These are phyloP conservation scores for Benitochromis conjunctus DNA, from an alignment of 2,113 vertebrate species.

Conservation along the genomic window DNA sequence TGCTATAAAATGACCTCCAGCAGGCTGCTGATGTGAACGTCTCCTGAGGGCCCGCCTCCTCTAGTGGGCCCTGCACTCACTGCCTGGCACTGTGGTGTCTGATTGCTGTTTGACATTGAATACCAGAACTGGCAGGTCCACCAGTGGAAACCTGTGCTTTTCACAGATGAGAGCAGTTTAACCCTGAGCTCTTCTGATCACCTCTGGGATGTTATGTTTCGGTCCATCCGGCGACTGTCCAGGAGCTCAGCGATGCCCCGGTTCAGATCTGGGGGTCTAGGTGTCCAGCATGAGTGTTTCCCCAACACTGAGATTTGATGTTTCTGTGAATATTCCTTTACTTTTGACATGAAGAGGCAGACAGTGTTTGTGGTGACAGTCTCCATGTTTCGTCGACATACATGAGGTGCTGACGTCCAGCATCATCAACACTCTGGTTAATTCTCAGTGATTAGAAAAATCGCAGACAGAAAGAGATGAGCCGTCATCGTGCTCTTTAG, in stretches of 20 bases:
- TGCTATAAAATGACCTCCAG: no score
- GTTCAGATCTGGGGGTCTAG: neutral
- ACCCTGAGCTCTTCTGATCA: neutral
- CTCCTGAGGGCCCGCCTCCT: no score
- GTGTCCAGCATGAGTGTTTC: neutral
- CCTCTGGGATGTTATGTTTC: neutral
- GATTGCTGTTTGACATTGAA: neutral
- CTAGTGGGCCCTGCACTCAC: neutral
- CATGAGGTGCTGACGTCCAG: neutral
- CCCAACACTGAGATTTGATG: neutral
- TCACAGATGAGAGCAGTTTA: neutral
- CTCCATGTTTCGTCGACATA: no score
- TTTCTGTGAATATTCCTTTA: neutral
- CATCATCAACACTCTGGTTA: neutral
- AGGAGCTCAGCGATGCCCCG: neutral
- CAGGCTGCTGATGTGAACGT: no score
- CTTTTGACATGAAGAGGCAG: fast-evolving
- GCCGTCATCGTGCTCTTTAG: fast-evolving
- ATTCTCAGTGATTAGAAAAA: neutral
- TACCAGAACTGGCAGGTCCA: neutral
- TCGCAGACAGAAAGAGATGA: neutral
- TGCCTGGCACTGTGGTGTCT: neutral
- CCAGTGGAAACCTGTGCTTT: neutral
- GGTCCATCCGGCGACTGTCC: neutral
- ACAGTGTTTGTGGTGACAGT: no score